Conservation (phyloP, 1,140 invertebrate species). For the Asobara japonica region DNA sequence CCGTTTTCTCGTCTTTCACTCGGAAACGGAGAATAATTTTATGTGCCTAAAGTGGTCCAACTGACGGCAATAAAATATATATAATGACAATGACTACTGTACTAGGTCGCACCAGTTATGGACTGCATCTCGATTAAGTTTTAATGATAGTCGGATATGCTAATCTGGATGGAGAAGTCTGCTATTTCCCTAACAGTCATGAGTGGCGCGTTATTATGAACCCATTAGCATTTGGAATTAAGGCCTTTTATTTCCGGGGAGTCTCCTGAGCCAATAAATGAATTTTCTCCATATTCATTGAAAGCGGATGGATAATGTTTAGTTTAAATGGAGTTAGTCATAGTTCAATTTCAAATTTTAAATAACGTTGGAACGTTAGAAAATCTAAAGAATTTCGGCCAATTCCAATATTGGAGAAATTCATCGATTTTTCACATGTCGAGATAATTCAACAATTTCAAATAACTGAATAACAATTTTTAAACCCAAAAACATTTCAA, state of each 20-base stretch:
- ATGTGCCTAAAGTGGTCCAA: neutral
- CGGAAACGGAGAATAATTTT: slow-evolving; percentile 15
- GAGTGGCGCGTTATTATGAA: neutral
- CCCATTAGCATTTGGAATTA: neutral
- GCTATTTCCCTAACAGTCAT: neutral
- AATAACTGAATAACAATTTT: too few species aligned
- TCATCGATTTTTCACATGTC: too few species aligned
- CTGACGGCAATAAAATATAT: slow-evolving; percentile 15
- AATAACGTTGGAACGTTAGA: too few species aligned
- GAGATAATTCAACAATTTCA: too few species aligned
- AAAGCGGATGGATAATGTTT: too few species aligned
- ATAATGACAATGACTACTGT: slow-evolving; percentile 9
- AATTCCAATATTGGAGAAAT: too few species aligned
- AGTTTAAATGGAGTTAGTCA: too few species aligned
- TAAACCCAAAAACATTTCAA: too few species aligned
- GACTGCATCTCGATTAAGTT: slow-evolving; percentile 41
- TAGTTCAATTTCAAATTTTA: too few species aligned
- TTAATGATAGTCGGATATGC: slow-evolving; percentile 42
- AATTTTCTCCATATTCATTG: neutral
- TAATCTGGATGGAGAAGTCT: slow-evolving; percentile 45
- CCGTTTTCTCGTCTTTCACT: neutral
- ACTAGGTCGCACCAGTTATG: slow-evolving; percentile 19
- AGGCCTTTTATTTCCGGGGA: neutral
- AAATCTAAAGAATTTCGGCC: too few species aligned
- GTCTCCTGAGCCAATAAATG: neutral